Evolutionary conservation across 2,888 invertebrate species (phyloP).

Genomic region (Drosophila fulvimacula): DNA sequence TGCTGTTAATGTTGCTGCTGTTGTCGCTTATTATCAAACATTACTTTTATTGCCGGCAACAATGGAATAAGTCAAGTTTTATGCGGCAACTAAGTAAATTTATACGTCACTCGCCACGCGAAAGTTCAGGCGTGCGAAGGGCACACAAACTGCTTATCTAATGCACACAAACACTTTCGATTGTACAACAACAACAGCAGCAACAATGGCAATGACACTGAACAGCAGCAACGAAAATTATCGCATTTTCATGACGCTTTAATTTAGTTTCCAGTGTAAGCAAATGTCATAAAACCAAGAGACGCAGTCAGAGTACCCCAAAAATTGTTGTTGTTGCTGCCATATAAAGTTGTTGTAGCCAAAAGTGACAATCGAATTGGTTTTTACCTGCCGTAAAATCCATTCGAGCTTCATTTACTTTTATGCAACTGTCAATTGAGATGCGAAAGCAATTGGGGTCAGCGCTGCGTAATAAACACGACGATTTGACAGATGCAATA

Average conservation of each 20-base stretch:
- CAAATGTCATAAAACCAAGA: constrained; percentile 34
- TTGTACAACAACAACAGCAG: constrained; percentile 28
- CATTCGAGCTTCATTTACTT: constrained; percentile 23
- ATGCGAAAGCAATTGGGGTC: constrained; percentile 14
- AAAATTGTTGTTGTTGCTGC: constrained; percentile 25
- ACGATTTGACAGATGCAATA: neutral
- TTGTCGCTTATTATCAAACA: constrained; percentile 55
- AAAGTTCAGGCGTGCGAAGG: constrained; percentile 75
- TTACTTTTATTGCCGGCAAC: constrained; percentile 56
- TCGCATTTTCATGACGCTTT: constrained; percentile 67
- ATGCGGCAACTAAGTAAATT: constrained; percentile 57
- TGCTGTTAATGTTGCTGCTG: constrained; percentile 28
- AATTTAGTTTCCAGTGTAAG: constrained; percentile 67
- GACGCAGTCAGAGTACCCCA: neutral
- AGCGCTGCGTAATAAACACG: constrained; percentile 6
- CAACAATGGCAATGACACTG: constrained; percentile 35
- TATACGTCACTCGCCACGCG: constrained; percentile 40
- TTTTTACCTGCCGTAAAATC: constrained; percentile 19
- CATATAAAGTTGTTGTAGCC: constrained; percentile 22
- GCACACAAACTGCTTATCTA: constrained; percentile 65
- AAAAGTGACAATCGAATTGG: constrained; percentile 26
- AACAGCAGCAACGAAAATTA: constrained; percentile 35
- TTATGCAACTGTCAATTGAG: constrained; percentile 16
- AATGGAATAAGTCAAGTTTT: constrained; percentile 39
- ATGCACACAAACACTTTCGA: constrained; percentile 36